phyloP scores from a whole-genome alignment of 2,797 vertebrate genomes.

The Microcaecilia unicolor region DNA sequence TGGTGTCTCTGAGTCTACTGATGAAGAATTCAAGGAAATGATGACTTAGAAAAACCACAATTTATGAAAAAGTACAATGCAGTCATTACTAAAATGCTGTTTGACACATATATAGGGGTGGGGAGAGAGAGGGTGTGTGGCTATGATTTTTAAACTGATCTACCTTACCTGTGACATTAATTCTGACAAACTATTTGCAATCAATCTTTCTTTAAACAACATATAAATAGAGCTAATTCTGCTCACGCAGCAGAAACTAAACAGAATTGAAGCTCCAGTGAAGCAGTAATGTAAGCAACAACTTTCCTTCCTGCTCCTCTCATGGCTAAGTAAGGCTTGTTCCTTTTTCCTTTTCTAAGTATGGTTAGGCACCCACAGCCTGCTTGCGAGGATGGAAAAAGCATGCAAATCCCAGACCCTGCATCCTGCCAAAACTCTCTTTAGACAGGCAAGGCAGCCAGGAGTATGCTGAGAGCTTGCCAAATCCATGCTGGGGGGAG shows the following conservation, averaged over 20 bases:
- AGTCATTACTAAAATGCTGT: too few relatives aligned
- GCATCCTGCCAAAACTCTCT: conserved; percentile 47
- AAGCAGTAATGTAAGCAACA: conserved; percentile 29
- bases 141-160: too few relatives aligned
- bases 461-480: conserved; percentile 38
- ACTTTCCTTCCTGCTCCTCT: conserved; percentile 44
- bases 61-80: too few relatives aligned
- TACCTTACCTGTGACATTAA: too few relatives aligned
- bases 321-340: conserved; percentile 44
- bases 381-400: conserved; percentile 45
- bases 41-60: too few relatives aligned
- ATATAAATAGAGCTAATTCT: background rate
- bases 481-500: conserved; percentile 49
- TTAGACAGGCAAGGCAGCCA: conserved; percentile 40
- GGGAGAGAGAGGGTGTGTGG: too few relatives aligned
- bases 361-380: conserved; percentile 34
- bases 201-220: background rate
- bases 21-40: too few relatives aligned
- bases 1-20: too few relatives aligned
- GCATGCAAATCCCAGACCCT: conserved; percentile 41
- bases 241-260: conserved; percentile 8
- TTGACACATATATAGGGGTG: too few relatives aligned
- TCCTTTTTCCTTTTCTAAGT: conserved; percentile 39
- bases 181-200: too few relatives aligned
- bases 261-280: conserved; percentile 19